phyloP scores from a whole-genome alignment of 2,797 vertebrate genomes.

The Takifugu ocellatus region DNA sequence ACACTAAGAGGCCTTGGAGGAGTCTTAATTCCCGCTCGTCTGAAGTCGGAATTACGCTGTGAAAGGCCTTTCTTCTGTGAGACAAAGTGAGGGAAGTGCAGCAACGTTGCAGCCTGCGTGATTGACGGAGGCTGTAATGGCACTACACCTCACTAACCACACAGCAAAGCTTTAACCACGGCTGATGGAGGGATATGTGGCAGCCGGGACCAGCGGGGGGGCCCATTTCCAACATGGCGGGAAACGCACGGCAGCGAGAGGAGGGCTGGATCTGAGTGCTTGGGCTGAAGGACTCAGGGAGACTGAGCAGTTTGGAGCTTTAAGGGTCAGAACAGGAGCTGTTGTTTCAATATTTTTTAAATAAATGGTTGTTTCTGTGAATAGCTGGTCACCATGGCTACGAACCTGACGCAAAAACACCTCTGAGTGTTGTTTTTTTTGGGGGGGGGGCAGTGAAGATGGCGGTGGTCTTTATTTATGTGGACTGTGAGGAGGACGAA shows the following conservation, averaged over 20 bases:
- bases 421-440: no score
- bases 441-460: no score
- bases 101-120: conserved; percentile 13
- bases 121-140: conserved; percentile 51
- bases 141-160: conserved; percentile 57
- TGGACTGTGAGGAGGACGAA: not conserved
- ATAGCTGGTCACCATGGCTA: no score
- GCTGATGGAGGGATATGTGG: conserved; percentile 45
- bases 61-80: conserved; percentile 41
- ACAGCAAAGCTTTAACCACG: conserved; percentile 53
- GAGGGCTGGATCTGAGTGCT: no score
- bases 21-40: conserved; percentile 30
- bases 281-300: no score
- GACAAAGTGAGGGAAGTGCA: conserved; percentile 30
- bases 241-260: no score
- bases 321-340: no score
- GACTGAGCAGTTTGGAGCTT: no score
- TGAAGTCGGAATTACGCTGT: conserved; percentile 33
- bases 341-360: no score
- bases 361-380: no score
- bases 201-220: not conserved
- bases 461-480: not conserved
- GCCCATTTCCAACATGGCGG: no score
- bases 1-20: conserved; percentile 24
- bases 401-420: no score